Evolutionary conservation across 2,888 invertebrate genomes (phyloP).

Genomic region (Caenorhabditis parvicauda): DNA sequence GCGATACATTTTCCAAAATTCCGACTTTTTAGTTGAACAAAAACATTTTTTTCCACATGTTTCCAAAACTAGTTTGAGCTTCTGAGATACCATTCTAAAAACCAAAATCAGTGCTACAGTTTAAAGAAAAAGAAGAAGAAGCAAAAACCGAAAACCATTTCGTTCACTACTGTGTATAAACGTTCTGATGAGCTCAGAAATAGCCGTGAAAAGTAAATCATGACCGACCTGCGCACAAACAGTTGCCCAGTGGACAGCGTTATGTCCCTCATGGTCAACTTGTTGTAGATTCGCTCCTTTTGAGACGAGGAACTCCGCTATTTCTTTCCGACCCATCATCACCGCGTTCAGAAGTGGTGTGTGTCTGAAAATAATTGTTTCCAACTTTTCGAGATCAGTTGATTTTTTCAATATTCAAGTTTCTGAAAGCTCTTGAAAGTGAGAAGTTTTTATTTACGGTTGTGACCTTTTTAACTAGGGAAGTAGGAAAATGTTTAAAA

Average conservation of each 20-base stretch:
- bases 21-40: too few species aligned
- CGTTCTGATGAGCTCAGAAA: too few species aligned
- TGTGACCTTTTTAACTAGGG: too few species aligned
- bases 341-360: constrained; percentile 92
- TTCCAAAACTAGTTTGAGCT: too few species aligned
- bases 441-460: not conserved
- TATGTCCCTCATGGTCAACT: constrained; percentile 88
- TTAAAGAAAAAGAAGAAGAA: too few species aligned
- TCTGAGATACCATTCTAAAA: too few species aligned
- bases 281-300: constrained; percentile 84
- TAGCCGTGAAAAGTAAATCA: not conserved
- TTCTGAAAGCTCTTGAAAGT: not conserved
- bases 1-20: too few species aligned
- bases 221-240: constrained; percentile 65
- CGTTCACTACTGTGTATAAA: too few species aligned
- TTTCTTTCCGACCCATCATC: constrained; percentile 83
- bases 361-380: constrained; percentile 66
- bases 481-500: too few species aligned
- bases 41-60: too few species aligned
- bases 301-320: constrained; percentile 81
- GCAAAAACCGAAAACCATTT: too few species aligned
- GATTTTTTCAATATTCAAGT: not conserved
- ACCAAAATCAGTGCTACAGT: too few species aligned
- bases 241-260: constrained; percentile 95
- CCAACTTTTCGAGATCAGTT: not conserved